These are phyloP conservation scores for Halcyon senegalensis DNA, from an alignment of 2,113 vertebrate genomes.

Conservation along the genomic window DNA sequence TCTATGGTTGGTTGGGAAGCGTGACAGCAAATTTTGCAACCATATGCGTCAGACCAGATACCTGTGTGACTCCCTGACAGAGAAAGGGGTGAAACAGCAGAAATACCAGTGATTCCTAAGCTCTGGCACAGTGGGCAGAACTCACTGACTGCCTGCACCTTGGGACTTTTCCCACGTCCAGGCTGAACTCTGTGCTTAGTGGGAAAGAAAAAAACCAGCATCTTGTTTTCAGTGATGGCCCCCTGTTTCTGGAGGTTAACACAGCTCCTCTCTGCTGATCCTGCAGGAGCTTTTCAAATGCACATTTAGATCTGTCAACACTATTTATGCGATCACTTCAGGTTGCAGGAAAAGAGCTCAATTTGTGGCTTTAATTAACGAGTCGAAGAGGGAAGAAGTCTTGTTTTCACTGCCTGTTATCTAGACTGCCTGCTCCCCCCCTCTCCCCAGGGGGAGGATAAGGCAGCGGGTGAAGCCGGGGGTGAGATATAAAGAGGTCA, in stretches of 20 bases:
- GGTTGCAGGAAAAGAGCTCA: background rate
- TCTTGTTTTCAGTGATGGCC: background rate
- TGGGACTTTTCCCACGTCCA: background rate
- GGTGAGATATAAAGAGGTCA: background rate
- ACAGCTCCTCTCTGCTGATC: background rate
- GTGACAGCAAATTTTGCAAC: background rate
- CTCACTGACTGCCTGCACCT: background rate
- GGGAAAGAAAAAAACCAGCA: background rate
- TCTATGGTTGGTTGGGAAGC: background rate
- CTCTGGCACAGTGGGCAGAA: background rate
- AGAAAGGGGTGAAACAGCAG: background rate
- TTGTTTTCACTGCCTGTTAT: background rate
- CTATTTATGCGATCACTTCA: background rate
- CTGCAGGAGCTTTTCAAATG: background rate
- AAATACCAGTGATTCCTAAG: background rate
- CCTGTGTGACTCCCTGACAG: background rate
- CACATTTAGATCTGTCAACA: background rate
- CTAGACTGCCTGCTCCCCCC: background rate
- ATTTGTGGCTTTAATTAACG: background rate
- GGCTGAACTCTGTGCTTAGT: background rate
- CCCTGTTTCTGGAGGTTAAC: background rate
- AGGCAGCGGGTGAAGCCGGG: accelerated
- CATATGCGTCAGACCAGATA: accelerated
- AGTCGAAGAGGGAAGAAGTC: background rate
- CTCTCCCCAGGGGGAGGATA: background rate